Conservation (phyloP, 2,797 vertebrate genomes). For the Oreochromis grahami region DNA sequence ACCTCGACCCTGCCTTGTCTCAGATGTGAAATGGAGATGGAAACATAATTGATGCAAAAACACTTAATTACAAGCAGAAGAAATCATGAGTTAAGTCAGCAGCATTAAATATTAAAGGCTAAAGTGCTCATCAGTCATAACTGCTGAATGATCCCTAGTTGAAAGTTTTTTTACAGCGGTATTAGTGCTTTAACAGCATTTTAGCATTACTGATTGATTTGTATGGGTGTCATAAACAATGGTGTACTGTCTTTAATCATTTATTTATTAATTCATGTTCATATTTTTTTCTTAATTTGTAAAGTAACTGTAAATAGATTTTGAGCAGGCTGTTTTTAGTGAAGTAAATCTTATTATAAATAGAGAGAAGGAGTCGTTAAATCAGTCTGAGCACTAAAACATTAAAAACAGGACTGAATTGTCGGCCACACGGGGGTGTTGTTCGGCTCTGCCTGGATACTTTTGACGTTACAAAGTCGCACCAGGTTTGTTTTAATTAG, state of each 20-base stretch:
- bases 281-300: not conserved
- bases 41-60: not conserved
- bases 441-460: not conserved
- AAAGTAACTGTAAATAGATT: not conserved
- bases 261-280: not conserved
- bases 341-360: not conserved
- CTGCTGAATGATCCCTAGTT: not conserved
- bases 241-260: not conserved
- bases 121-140: not conserved
- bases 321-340: not conserved
- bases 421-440: not conserved
- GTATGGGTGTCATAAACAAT: not conserved
- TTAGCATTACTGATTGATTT: not conserved
- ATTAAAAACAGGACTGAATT: not conserved
- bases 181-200: not conserved
- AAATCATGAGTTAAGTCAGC: not conserved
- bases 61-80: not conserved
- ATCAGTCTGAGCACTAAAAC: not conserved
- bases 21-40: not conserved
- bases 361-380: too few relatives aligned
- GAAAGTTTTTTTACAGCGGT: not conserved
- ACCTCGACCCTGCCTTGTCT: not conserved
- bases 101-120: not conserved
- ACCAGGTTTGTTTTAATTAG: not conserved
- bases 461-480: not conserved